phyloP scores from a whole-genome alignment of 2,113 vertebrate genomes.

The Ginglymostoma cirratum region DNA sequence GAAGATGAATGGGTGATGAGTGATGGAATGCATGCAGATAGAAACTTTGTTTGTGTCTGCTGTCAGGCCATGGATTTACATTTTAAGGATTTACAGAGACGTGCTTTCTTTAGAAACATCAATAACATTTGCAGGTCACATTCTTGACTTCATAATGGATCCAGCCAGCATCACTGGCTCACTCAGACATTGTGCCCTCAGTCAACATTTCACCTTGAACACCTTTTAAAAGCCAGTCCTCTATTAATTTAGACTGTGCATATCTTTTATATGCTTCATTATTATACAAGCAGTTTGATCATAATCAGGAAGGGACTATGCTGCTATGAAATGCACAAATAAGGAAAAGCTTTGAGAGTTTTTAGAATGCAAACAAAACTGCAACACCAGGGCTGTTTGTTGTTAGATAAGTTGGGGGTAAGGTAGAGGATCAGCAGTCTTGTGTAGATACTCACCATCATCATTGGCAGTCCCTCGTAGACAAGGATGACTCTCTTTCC shows the following conservation, averaged over 20 bases:
- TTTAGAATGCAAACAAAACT: background rate
- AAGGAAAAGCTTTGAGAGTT: background rate
- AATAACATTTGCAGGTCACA: slow-evolving; percentile 28
- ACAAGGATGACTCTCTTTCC: too few species aligned
- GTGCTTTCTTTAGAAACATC: background rate
- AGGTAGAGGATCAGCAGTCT: background rate
- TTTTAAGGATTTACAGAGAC: slow-evolving; percentile 3
- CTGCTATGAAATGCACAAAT: background rate
- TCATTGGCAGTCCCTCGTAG: too few species aligned
- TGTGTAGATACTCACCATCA: background rate
- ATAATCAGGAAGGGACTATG: background rate
- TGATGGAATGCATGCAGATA: background rate
- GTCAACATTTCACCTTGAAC: background rate
- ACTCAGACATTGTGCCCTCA: background rate
- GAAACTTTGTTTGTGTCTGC: background rate
- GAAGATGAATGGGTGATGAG: background rate
- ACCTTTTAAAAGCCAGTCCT: background rate
- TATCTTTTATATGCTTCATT: slow-evolving; percentile 21
- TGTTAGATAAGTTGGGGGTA: background rate
- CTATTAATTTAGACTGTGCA: too few species aligned
- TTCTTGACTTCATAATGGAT: slow-evolving; percentile 36
- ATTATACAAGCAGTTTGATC: background rate
- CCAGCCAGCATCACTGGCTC: background rate
- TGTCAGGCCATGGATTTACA: background rate
- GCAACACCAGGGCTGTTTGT: background rate